A percentile compares a stretch with the other conserved stretches of the same genome.
Evolutionary conservation across 2,113 vertebrate genomes (phyloP).

Genomic region (Grallaria varia): DNA sequence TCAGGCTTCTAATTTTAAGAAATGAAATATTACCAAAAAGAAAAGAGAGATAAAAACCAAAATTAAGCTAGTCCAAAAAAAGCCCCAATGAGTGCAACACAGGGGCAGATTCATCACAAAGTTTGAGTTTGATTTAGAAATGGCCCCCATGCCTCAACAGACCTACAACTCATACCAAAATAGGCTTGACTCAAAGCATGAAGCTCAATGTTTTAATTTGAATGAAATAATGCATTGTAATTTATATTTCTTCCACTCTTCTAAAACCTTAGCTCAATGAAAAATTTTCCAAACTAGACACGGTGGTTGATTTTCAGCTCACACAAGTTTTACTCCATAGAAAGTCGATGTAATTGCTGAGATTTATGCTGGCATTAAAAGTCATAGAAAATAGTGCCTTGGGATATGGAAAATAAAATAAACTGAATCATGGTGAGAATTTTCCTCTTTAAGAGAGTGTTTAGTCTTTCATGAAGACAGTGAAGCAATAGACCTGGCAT

Average conservation of each 20-base stretch:
- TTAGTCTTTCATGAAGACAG: slow-evolving; percentile 10
- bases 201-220: not conserved
- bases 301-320: slow-evolving; percentile 30
- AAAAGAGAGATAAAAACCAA: not conserved
- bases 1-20: not conserved
- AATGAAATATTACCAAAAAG: not conserved
- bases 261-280: slow-evolving; percentile 1
- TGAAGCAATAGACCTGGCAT: not conserved
- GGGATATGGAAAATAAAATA: slow-evolving; percentile 49
- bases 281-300: not conserved
- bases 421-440: not conserved
- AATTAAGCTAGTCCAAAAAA: not conserved
- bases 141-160: not conserved
- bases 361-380: slow-evolving; percentile 46
- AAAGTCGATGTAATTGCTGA: slow-evolving; percentile 42
- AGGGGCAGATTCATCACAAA: not conserved
- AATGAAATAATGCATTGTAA: slow-evolving; percentile 8
- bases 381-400: slow-evolving; percentile 18
- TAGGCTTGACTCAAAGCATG: not conserved
- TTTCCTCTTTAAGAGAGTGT: slow-evolving; percentile 29
- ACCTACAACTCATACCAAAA: not conserved
- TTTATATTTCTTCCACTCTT: not conserved
- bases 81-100: not conserved
- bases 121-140: not conserved
- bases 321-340: slow-evolving; percentile 14